A percentile compares a stretch with the other conserved stretches of the same genome.
Evolutionary conservation across 2,113 vertebrate genomes (phyloP).

Genomic region (Jaculus jaculus): DNA sequence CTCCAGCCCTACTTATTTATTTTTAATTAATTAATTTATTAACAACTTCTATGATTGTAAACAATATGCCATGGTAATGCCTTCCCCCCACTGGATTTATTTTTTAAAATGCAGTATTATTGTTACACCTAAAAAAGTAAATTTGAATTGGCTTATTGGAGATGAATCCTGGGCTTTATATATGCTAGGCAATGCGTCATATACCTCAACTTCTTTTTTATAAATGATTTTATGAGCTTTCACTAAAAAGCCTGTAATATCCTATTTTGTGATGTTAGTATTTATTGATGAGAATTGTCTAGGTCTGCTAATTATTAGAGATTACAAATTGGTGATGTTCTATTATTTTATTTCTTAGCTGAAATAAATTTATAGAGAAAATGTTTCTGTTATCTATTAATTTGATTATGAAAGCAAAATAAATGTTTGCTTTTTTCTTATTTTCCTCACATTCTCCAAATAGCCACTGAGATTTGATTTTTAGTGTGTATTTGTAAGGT

Average conservation of each 20-base stretch:
- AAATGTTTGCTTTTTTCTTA: constrained; percentile 40
- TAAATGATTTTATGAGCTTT: constrained; percentile 18
- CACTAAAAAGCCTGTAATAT: neutral
- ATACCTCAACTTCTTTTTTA: neutral
- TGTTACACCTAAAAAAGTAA: neutral
- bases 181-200: neutral
- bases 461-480: neutral
- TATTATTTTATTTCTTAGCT: constrained; percentile 48
- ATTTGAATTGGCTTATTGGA: neutral
- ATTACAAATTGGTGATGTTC: constrained; percentile 27
- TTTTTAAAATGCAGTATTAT: neutral
- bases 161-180: neutral
- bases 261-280: neutral
- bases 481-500: neutral
- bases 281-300: neutral
- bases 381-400: neutral
- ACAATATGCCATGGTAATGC: no score
- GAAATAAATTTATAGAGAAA: constrained; percentile 42
- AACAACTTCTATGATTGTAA: no score
- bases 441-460: neutral
- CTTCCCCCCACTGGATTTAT: no score
- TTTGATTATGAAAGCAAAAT: constrained; percentile 47
- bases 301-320: neutral
- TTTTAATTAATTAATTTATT: no score
- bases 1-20: no score